These are phyloP conservation scores for Drosophila multiciliata DNA, from an alignment of 2,888 invertebrate genomes.

Conservation along the genomic window DNA sequence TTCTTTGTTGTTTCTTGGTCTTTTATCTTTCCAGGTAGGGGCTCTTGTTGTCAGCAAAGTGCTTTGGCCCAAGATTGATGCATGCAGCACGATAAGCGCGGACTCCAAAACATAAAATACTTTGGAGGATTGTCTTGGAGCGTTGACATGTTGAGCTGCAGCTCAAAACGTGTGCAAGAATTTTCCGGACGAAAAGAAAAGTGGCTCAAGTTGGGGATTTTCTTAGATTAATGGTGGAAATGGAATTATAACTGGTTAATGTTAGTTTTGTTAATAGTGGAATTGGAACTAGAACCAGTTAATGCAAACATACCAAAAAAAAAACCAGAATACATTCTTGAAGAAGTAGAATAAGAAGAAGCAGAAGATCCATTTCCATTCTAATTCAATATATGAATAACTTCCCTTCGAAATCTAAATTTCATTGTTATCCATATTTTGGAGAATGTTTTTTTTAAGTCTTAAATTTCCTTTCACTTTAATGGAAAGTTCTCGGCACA, in stretches of 20 bases:
- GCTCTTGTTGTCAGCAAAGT: slow-evolving; percentile 55
- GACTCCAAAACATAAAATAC: slow-evolving; percentile 22
- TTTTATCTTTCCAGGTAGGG: slow-evolving; percentile 58
- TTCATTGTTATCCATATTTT: not conserved
- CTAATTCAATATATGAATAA: not conserved
- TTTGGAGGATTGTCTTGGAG: slow-evolving; percentile 24
- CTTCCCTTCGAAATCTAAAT: not conserved
- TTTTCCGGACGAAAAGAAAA: slow-evolving; percentile 1
- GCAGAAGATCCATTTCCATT: not conserved
- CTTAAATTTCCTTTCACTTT: slow-evolving; percentile 7
- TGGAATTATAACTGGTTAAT: not conserved
- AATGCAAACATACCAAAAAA: not conserved
- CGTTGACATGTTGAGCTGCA: slow-evolving; percentile 52
- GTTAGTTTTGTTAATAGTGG: not conserved
- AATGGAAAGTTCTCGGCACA: not conserved
- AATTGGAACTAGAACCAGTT: not conserved
- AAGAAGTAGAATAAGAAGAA: not conserved
- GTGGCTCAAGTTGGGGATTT: not conserved
- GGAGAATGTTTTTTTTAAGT: not conserved
- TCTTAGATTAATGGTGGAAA: not conserved
- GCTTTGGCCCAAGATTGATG: slow-evolving; percentile 63
- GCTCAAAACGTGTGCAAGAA: slow-evolving; percentile 23
- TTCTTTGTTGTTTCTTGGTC: slow-evolving; percentile 8
- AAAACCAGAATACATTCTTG: not conserved
- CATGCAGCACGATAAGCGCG: slow-evolving; percentile 48